Evolutionary conservation across 2,888 invertebrate species (phyloP), one percentile per base, ranked within the genome.

Genomic region (Osmoderma eremita): DNA sequence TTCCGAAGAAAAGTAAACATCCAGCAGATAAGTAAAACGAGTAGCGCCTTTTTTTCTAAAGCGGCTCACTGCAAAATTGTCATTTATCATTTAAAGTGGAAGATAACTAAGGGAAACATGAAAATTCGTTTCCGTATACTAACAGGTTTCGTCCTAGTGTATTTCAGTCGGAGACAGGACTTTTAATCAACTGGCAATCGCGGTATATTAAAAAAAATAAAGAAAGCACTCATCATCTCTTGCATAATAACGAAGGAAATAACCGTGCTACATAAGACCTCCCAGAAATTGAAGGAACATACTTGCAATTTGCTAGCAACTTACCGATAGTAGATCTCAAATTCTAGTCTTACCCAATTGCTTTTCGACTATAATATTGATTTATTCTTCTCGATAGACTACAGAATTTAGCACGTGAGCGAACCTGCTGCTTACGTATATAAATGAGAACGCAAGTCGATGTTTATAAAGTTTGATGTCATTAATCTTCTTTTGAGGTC

Each of bases 11-110:
- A 63, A 50, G 67, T 63, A 62, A 62, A 62, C 54, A 58, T 58
- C 58, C 56, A 65, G 41, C 41, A 66, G 67, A 67, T 67, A 67
- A 67, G 67, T 63, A 65, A 65, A 56, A 50, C 56, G 65, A 49
- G 58, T 58, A 45, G 65, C 49, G 30, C 10, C 30, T 30, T 30
- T 30, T 53, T 65, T 49, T 56, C 48, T 56, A 17, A 65, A 65
- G 48, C 45, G 58, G 54, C 58, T 18, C 54, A 41, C 30, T 45
- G 65, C 49, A 48, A 45, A 63, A 53, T 51, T 42, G 63, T 63
- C 51, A 63, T 63, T 63, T 63, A 63, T 63, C 53, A 53, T 51
- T 63, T 63, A 51, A 53, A 53, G 53, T 63, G 63, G 63, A 53
- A 51, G 63, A 63, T 58, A 56, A 30, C 65, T 39, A 50, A 58